A percentile compares a stretch with the other conserved stretches of the same genome.
These are phyloP conservation scores for Eumerus sabulonum DNA, from an alignment of 2,888 invertebrate species.

Conservation along the genomic window DNA sequence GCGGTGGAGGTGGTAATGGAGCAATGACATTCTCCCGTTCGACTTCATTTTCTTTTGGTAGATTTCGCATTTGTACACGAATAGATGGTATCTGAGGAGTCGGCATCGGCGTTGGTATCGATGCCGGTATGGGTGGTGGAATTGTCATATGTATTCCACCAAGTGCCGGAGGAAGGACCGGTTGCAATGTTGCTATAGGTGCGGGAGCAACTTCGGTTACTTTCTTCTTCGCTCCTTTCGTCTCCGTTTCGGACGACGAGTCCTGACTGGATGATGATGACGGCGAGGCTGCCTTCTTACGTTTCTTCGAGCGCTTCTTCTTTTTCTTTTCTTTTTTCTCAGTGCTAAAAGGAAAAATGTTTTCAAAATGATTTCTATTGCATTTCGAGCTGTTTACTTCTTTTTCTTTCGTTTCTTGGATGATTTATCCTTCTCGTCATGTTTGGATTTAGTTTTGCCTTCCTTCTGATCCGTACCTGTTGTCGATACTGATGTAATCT, in stretches of 20 bases:
- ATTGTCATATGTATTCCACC: too few relatives aligned
- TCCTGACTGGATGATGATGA: slow-evolving; percentile 71
- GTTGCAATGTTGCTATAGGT: slow-evolving; percentile 55
- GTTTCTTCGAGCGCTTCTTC: slow-evolving; percentile 80
- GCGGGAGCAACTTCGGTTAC: slow-evolving; percentile 36
- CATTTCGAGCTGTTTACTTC: slow-evolving; percentile 79
- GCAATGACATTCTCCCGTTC: slow-evolving; percentile 78
- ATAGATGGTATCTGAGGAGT: too few relatives aligned
- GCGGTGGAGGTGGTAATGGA: slow-evolving; percentile 49
- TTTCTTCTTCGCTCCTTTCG: slow-evolving; percentile 45
- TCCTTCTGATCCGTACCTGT: slow-evolving; percentile 70
- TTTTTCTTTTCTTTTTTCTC: slow-evolving; percentile 80
- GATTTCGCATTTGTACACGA: slow-evolving; percentile 84
- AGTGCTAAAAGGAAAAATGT: slow-evolving; percentile 66
- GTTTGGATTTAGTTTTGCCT: slow-evolving; percentile 79
- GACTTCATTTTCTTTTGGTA: slow-evolving; percentile 71
- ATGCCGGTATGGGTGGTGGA: too few relatives aligned
- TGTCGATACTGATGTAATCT: slow-evolving; percentile 72
- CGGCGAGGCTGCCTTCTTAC: slow-evolving; percentile 74
- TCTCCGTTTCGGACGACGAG: slow-evolving; percentile 73
- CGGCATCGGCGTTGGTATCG: slow-evolving; percentile 71
- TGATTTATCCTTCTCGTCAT: slow-evolving; percentile 79
- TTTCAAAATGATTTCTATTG: too few relatives aligned
- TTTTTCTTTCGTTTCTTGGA: slow-evolving; percentile 81
- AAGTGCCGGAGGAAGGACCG: too few relatives aligned